A percentile compares a stretch with the other conserved stretches of the same genome.
Evolutionary conservation across 2,797 vertebrate genomes (phyloP).

Genomic region (Zenarchopterus dispar): DNA sequence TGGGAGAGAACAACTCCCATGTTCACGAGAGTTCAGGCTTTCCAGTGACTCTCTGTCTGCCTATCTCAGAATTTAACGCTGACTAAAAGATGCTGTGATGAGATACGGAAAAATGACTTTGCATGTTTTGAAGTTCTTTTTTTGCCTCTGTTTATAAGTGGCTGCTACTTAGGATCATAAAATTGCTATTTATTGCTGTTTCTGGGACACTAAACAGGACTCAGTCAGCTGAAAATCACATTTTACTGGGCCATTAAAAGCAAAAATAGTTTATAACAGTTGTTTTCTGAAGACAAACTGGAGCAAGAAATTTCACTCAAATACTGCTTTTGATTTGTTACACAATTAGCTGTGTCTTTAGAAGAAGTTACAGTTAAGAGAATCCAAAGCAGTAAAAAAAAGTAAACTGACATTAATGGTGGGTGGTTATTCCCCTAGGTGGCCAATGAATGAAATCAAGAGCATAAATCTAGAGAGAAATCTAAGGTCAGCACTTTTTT

Average conservation of each 20-base stretch:
- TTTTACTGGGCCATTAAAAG: constrained; percentile 67
- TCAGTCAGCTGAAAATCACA: constrained; percentile 40
- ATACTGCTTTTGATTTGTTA: no score
- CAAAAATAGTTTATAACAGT: constrained; percentile 69
- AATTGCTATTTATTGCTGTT: constrained; percentile 66
- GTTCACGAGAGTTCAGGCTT: constrained; percentile 70
- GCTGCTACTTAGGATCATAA: constrained; percentile 68
- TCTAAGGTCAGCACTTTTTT: no score
- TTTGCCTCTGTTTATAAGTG: constrained; percentile 19
- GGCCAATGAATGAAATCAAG: no score
- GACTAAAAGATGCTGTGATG: constrained; percentile 9
- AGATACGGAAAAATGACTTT: constrained; percentile 36
- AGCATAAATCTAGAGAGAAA: no score
- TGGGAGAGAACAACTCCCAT: constrained; percentile 76
- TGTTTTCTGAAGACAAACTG: constrained; percentile 40
- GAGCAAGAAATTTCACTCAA: not conserved
- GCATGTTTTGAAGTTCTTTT: constrained; percentile 21
- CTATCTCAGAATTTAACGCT: not conserved
- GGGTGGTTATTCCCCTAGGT: no score
- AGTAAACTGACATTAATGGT: no score
- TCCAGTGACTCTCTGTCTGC: constrained; percentile 33
- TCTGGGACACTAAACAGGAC: constrained; percentile 58
- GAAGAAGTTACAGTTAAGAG: no score
- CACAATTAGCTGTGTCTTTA: no score
- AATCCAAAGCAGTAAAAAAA: no score